Evolutionary conservation across 2,888 invertebrate species (phyloP).

Genomic region (Crioceris asparagi): DNA sequence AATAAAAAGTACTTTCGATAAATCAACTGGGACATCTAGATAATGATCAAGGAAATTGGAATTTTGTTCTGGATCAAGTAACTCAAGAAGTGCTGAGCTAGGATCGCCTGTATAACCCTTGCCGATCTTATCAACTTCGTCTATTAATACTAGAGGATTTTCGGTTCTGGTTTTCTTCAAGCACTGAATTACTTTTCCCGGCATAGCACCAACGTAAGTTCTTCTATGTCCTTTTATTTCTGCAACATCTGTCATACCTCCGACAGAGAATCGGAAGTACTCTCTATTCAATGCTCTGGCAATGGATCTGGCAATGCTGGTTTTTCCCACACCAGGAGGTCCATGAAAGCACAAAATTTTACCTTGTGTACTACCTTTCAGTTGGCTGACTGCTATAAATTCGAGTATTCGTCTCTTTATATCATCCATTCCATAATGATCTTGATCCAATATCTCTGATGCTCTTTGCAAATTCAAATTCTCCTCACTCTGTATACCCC

Average conservation of each 20-base stretch:
- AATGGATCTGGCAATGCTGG: conserved; percentile 89
- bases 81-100: conserved; percentile 89
- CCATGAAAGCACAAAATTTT: conserved; percentile 99
- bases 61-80: conserved; percentile 98
- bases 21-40: conserved; percentile 91
- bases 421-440: conserved; percentile 99
- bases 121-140: conserved; percentile 95
- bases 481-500: conserved; percentile 90
- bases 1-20: conserved; percentile 94
- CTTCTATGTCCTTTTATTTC: conserved; percentile 98
- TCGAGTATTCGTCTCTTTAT: conserved; percentile 97
- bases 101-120: conserved; percentile 96
- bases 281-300: conserved; percentile 89
- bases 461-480: conserved; percentile 85
- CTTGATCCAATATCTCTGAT: conserved; percentile 75
- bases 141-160: conserved; percentile 95
- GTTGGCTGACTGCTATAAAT: conserved; percentile 96
- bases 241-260: conserved; percentile 99
- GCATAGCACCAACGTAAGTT: conserved; percentile 99
- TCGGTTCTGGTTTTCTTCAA: conserved; percentile 96
- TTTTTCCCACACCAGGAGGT: conserved; percentile 98
- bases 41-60: conserved; percentile 97
- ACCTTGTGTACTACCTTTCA: conserved; percentile 91
- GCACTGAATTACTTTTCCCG: conserved; percentile 98
- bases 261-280: conserved; percentile 98